Evolutionary conservation across 2,888 invertebrate species (phyloP).

Genomic region (Odontocerum albicorne): DNA sequence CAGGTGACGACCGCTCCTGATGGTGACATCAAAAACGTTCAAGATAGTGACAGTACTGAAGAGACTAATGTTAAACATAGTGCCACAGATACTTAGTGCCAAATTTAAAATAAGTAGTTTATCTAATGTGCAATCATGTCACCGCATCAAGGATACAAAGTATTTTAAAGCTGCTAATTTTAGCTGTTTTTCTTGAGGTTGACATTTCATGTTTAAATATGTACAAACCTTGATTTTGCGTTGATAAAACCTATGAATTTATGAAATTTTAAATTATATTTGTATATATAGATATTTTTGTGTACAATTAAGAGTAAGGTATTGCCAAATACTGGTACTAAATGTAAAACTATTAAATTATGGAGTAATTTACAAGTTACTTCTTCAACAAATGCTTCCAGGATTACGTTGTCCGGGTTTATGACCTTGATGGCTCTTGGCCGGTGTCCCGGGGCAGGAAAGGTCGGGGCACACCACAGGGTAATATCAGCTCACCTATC

Average conservation of each 20-base stretch:
- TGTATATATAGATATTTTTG: conserved; percentile 18
- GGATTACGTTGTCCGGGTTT: not conserved
- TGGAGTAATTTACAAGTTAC: conserved; percentile 9
- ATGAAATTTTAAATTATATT: conserved; percentile 18
- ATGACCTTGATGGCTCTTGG: too few species aligned
- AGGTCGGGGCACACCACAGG: too few species aligned
- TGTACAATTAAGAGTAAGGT: conserved; percentile 18
- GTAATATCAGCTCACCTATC: too few species aligned
- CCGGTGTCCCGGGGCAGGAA: too few species aligned
- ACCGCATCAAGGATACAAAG: conserved; percentile 22
- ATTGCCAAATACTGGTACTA: conserved; percentile 25
- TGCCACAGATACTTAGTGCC: conserved; percentile 67
- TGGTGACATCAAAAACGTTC: conserved; percentile 51
- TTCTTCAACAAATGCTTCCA: conserved; percentile 24
- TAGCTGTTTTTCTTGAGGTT: conserved; percentile 7
- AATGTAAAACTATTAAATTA: not conserved
- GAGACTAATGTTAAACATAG: conserved; percentile 56
- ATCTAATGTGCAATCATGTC: conserved; percentile 56
- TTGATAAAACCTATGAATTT: conserved; percentile 11
- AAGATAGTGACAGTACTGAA: conserved; percentile 46
- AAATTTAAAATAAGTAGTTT: conserved; percentile 60
- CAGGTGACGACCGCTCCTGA: conserved; percentile 49
- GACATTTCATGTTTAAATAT: conserved; percentile 19
- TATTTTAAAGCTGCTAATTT: conserved; percentile 1
- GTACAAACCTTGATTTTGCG: conserved; percentile 17